phyloP scores from a whole-genome alignment of 2,113 vertebrate genomes.

The Limanda limanda region DNA sequence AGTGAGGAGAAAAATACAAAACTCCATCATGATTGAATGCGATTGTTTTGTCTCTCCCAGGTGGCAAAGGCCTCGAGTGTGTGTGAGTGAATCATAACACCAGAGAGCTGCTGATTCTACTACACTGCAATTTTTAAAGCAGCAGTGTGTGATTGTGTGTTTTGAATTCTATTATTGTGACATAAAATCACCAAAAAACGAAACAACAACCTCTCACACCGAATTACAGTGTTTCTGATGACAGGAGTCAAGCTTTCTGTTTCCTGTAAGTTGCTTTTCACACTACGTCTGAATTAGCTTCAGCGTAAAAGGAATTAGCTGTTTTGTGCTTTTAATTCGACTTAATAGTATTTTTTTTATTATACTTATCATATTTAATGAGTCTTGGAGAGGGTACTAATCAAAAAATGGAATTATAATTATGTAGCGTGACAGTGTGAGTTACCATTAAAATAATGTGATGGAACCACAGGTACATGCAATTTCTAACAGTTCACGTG shows the following conservation, averaged over 20 bases:
- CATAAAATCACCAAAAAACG: too few species aligned
- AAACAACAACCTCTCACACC: too few species aligned
- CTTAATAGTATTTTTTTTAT: neutral
- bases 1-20: neutral
- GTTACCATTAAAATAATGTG: neutral
- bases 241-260: too few species aligned
- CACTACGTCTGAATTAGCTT: neutral
- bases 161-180: neutral
- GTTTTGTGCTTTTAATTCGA: neutral
- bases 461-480: neutral
- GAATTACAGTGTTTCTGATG: too few species aligned
- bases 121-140: neutral
- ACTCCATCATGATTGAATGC: neutral
- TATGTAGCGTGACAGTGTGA: neutral
- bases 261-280: neutral
- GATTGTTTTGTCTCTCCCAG: constrained; percentile 28
- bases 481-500: neutral
- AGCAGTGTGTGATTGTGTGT: neutral
- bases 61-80: constrained; percentile 2
- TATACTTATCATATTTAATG: neutral
- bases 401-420: neutral
- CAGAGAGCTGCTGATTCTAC: neutral
- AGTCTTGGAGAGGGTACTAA: neutral
- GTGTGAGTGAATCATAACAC: neutral
- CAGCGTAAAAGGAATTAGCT: too few species aligned